These are phyloP conservation scores for Arvicanthis niloticus DNA, from an alignment of 2,113 vertebrate genomes.

Conservation along the genomic window DNA sequence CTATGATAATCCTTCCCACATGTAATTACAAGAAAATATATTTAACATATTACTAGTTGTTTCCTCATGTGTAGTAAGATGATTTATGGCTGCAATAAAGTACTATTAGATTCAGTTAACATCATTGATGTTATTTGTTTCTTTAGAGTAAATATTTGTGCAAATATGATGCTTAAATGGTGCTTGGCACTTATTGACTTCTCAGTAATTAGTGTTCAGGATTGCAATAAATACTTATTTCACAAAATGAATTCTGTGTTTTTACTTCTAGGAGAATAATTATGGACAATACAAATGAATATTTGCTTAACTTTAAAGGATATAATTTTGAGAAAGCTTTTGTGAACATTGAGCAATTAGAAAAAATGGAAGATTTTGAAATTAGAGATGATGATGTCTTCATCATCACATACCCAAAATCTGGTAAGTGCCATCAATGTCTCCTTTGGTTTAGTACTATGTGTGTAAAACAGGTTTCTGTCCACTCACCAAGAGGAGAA, in stretches of 20 bases:
- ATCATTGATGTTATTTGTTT: not conserved
- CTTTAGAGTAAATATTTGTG: not conserved
- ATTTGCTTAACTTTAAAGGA: conserved; percentile 34
- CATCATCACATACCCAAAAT: conserved; percentile 63
- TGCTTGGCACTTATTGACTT: not conserved
- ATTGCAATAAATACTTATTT: not conserved
- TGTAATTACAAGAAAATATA: not conserved
- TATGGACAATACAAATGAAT: not conserved
- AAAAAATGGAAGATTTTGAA: conserved; percentile 58
- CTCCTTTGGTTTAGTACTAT: not conserved
- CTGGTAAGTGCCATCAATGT: conserved; percentile 46
- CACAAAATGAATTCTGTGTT: not conserved
- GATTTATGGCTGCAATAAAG: not conserved
- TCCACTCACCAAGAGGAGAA: not conserved
- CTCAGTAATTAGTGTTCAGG: not conserved
- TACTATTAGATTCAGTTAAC: not conserved
- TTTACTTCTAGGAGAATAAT: conserved; percentile 45
- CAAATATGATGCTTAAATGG: not conserved
- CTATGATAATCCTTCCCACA: not conserved
- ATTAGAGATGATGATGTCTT: conserved; percentile 65
- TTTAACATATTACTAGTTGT: not conserved
- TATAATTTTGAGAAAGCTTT: not conserved
- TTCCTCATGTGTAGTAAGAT: not conserved
- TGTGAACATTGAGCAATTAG: not conserved
- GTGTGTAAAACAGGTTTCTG: not conserved